Evolutionary conservation across 2,888 invertebrate species (phyloP).

Genomic region (Conistra vaccinii): DNA sequence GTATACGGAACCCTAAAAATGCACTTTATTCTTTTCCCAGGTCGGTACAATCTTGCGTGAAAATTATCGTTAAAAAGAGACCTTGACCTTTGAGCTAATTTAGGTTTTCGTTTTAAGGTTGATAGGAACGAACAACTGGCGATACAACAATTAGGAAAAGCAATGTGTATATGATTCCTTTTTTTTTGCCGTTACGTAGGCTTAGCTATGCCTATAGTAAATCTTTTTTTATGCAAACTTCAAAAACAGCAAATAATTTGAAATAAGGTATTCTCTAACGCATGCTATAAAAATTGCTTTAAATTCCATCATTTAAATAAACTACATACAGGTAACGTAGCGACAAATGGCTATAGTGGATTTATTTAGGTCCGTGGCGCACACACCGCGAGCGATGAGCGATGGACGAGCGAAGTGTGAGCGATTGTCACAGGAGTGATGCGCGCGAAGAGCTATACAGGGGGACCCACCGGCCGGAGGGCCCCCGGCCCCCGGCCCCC

Average conservation of each 20-base stretch:
- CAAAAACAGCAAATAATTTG: background rate
- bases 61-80: background rate
- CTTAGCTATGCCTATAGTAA: no score
- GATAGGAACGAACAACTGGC: background rate
- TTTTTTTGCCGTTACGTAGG: background rate
- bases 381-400: slow-evolving; percentile 67
- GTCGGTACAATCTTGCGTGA: background rate
- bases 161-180: background rate
- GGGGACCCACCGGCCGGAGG: slow-evolving; percentile 76
- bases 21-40: background rate
- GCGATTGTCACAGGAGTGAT: slow-evolving; percentile 89
- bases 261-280: background rate
- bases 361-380: slow-evolving; percentile 58
- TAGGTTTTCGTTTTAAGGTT: slow-evolving; percentile 8
- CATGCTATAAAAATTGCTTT: background rate
- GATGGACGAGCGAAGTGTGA: slow-evolving; percentile 79
- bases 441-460: slow-evolving; percentile 80
- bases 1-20: no score
- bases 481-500: slow-evolving; percentile 75
- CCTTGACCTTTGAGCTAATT: slow-evolving; percentile 7
- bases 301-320: slow-evolving; percentile 10
- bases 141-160: background rate
- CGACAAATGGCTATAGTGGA: slow-evolving; percentile 32
- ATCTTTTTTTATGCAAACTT: background rate
- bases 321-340: slow-evolving; percentile 24